Evolutionary conservation across 2,888 invertebrate species (phyloP), one percentile per base, ranked within the genome.

Genomic region (Melieria picta): DNA sequence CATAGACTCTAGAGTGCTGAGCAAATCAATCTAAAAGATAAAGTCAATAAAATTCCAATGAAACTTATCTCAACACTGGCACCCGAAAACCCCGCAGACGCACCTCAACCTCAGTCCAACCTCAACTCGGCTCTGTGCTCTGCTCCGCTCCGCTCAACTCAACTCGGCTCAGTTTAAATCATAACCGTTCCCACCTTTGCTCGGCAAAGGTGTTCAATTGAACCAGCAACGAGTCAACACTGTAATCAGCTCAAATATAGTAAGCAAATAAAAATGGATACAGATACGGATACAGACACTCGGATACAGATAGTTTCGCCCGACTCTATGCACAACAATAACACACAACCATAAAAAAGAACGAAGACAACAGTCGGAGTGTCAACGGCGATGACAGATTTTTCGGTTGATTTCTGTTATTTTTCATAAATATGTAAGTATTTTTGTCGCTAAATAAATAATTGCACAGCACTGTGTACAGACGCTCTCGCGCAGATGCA

Each of bases 31-130:
- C 64, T 48, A 64, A 48, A 64, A 13, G 46, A 46, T 46, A 72
- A 69, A 75, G 71, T 60, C 11, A 69, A 74, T 70, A 30, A 30
- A 30, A 30, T 72, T 67, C 69, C 66, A 71, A 70, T 71, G 72
- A 71, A 72, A 74, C 74, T 74, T 75, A 74, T 75, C 75, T 75
- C 57, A 69, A 45, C 57, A 50, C 30, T 30, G 30, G 30, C 30
- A 30, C 30, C 30, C 30, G 2, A 30, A 30, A 30, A 30, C 30
- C 30, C 30, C 30, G 30, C 30, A 11, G 43, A 61, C 16, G 11
- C 43, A 61, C 43, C 45, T 42, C 30, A 2, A 30, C 30, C 30
- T 30, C 30, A 30, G 30, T 30, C 30, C 30, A 30, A 30, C 30
- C 30, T 30, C 30, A 30, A 30, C 30, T 30, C 30, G 30, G 30